Evolutionary conservation across 1,140 invertebrate species (phyloP).

Genomic region (Hypothenemus hampei): DNA sequence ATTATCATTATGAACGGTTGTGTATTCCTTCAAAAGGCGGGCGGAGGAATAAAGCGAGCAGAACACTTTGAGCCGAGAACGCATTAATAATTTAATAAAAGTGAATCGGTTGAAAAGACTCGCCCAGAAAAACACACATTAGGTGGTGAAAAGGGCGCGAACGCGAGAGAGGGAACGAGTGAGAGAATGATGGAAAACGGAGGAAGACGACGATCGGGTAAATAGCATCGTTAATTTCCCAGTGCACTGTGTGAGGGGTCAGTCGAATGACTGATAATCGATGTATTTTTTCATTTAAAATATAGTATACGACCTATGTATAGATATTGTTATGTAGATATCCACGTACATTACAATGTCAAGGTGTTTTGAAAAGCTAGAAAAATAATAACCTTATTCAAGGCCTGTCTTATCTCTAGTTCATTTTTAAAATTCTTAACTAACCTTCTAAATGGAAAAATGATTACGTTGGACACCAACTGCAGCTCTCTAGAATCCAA

Average conservation of each 20-base stretch:
- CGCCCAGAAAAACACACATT: slow-evolving; percentile 20
- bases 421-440: neutral
- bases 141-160: slow-evolving; percentile 3
- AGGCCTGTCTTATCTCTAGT: neutral
- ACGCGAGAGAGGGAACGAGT: too few species aligned
- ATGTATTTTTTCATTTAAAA: neutral
- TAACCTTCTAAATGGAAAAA: neutral
- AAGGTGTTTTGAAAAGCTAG: too few species aligned
- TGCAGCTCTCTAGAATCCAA: too few species aligned
- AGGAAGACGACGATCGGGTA: slow-evolving; percentile 13
- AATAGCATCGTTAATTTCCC: slow-evolving; percentile 17
- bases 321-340: neutral
- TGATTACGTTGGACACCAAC: too few species aligned
- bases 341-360: too few species aligned
- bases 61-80: slow-evolving; percentile 4
- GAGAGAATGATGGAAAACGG: too few species aligned
- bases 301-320: neutral
- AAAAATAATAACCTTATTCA: neutral
- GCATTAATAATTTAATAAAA: slow-evolving; percentile 24
- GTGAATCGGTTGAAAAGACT: slow-evolving; percentile 17
- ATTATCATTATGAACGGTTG: slow-evolving; percentile 2
- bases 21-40: slow-evolving; percentile 10
- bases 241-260: neutral
- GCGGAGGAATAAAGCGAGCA: slow-evolving; percentile 8
- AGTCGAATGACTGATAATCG: slow-evolving; percentile 16